A percentile compares a stretch with the other conserved stretches of the same genome.
Conservation (phyloP, 1,140 invertebrate species). For the Drosophila yakuba region DNA sequence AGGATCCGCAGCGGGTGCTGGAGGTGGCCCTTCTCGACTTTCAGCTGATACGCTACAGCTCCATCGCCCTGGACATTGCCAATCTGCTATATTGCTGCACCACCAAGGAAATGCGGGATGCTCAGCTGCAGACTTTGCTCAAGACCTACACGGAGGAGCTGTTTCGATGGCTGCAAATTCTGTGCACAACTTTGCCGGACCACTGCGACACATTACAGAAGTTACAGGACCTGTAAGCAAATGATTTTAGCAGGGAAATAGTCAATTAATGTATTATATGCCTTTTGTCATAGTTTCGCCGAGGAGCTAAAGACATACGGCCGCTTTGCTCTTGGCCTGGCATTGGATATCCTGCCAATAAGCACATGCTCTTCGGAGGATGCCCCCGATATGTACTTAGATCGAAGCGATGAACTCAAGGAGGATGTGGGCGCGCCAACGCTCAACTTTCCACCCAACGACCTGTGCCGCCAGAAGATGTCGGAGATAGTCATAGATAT, state of each 20-base stretch:
- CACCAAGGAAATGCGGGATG: slow-evolving; percentile 86
- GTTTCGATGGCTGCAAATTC: slow-evolving; percentile 85
- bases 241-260: too few species aligned
- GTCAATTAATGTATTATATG: neutral
- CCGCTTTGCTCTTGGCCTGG: slow-evolving; percentile 88
- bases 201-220: slow-evolving; percentile 85
- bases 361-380: slow-evolving; percentile 89
- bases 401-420: slow-evolving; percentile 42
- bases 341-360: slow-evolving; percentile 90
- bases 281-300: slow-evolving; percentile 85
- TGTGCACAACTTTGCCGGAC: slow-evolving; percentile 84
- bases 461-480: slow-evolving; percentile 87
- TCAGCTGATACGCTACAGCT: slow-evolving; percentile 89
- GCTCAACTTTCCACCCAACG: slow-evolving; percentile 85
- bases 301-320: slow-evolving; percentile 88
- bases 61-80: slow-evolving; percentile 88
- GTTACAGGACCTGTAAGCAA: slow-evolving; percentile 86
- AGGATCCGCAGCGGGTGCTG: slow-evolving; percentile 55
- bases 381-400: slow-evolving; percentile 88
- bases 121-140: slow-evolving; percentile 87
- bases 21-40: slow-evolving; percentile 89
- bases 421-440: slow-evolving; percentile 70
- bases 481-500: slow-evolving; percentile 87
- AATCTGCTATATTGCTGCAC: slow-evolving; percentile 89
- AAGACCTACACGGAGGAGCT: slow-evolving; percentile 85